These are phyloP conservation scores for Trissoscelio sp. DNA, from an alignment of 2,888 invertebrate genomes.

Conservation along the genomic window DNA sequence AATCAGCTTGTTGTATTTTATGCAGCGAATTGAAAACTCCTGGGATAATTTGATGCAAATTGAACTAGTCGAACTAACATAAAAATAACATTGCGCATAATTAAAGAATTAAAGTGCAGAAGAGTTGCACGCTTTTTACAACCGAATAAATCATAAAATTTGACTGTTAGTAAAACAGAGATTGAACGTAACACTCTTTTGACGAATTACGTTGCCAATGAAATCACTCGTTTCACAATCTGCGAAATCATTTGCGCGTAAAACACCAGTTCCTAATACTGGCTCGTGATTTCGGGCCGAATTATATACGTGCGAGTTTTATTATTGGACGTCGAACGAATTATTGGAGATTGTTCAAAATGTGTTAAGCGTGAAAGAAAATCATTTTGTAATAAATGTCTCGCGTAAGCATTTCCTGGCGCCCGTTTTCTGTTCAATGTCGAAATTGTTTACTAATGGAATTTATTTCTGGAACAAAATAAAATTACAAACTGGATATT, in stretches of 20 bases:
- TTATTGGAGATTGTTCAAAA: conserved; percentile 23
- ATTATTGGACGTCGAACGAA: conserved; percentile 4
- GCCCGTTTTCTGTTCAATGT: not conserved
- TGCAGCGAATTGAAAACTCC: not conserved
- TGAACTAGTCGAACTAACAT: not conserved
- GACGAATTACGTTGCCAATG: conserved; percentile 11
- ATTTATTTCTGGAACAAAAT: conserved; percentile 11
- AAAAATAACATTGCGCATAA: conserved; percentile 13
- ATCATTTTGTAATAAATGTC: conserved; percentile 19
- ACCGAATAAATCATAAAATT: conserved; percentile 39
- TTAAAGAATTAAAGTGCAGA: conserved; percentile 22
- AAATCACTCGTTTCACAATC: conserved; percentile 16
- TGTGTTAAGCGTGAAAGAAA: conserved; percentile 16
- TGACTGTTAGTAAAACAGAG: conserved; percentile 25
- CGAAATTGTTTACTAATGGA: not conserved
- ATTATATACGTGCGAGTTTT: too few species aligned
- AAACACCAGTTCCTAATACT: conserved; percentile 8
- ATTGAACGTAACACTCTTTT: conserved; percentile 37
- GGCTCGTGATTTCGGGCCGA: too few species aligned
- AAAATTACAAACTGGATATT: not conserved
- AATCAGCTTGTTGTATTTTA: not conserved
- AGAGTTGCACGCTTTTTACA: conserved; percentile 15
- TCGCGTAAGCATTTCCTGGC: not conserved
- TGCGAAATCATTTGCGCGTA: conserved; percentile 25
- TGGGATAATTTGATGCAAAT: conserved; percentile 4